Evolutionary conservation across 1,140 invertebrate species (phyloP).

Genomic region (Musca domestica): DNA sequence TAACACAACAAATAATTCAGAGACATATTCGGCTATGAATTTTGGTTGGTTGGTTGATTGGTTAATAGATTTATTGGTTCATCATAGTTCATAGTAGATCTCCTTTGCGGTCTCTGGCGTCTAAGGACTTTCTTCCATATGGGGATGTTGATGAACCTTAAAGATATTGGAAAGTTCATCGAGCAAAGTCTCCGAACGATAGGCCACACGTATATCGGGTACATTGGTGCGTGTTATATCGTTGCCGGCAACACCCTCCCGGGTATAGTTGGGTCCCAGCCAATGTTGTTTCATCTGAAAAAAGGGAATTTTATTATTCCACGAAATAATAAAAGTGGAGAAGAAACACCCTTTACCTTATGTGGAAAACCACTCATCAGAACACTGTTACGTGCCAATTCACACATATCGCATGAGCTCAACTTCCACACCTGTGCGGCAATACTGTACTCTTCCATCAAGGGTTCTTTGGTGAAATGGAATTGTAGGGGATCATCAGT

Average conservation of each 20-base stretch:
- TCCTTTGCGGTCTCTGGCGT: background rate
- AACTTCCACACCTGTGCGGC: conserved; percentile 99
- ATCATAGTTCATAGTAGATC: background rate
- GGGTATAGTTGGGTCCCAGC: conserved; percentile 93
- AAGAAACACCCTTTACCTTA: conserved; percentile 62
- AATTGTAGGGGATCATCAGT: conserved; percentile 99
- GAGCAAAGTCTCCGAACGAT: conserved; percentile 84
- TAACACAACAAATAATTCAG: background rate
- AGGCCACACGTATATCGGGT: conserved; percentile 95
- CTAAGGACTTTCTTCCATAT: background rate
- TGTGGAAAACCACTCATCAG: conserved; percentile 97
- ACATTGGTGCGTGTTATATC: conserved; percentile 98
- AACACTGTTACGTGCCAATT: conserved; percentile 94
- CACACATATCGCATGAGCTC: conserved; percentile 98
- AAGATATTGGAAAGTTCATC: conserved; percentile 95
- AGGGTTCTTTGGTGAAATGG: conserved; percentile 99
- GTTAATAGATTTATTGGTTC: too few species aligned
- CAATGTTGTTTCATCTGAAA: conserved; percentile 93
- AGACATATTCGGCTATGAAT: background rate
- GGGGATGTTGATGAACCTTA: conserved; percentile 39
- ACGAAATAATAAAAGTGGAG: background rate
- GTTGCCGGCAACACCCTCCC: conserved; percentile 95
- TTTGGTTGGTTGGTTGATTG: too few species aligned
- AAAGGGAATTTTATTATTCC: conserved; percentile 37
- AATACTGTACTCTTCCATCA: conserved; percentile 99